Base-by-base conservation (phyloP, 2,888 invertebrate species). In the Cosmopolites sordidus region DNA sequence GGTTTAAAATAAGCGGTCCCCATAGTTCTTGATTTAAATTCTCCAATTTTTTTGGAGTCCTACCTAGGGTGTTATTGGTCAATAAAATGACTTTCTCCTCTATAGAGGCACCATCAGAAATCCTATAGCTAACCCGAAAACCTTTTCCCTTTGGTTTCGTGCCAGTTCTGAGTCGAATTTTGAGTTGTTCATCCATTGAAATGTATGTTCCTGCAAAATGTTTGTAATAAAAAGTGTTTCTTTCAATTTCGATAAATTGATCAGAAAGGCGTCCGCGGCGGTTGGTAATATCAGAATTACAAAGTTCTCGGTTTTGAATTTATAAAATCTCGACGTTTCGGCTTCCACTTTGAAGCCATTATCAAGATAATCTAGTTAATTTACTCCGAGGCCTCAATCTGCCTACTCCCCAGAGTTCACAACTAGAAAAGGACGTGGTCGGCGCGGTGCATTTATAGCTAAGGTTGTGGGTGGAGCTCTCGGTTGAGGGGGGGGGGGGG, bases 121-220 rank as follows among this genome's bases (percentile, higher is more conserved):
- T 64, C 72, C 80, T 83, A 69, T 83, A 89, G 61, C 77, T 73
- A 2, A 84, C 86, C 52, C 78, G 73, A 69, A 86, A 89, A 3
- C 69, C 89, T 52, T 75, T 75, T 0, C 87, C 87, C 0, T 76
- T 76, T 1, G 84, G 83, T 62, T 79, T 79, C 52, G 79, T 77
- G 1, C 82, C 83, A 0, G 87, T 87, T 54, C 77, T 77, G 48
- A 88, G 69, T 41, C 79, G 77, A n/a, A 89, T 70, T 47, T 79
- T 66, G 46, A 87, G 66, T 40, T 79, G 74, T 68, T 87, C 86
- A 0, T 78, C 77, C 12, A 76, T 71, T 0, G 87, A 87, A 0
- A 87, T 76, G 65, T 82, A 87, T 11, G 82, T 77, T 5, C 58
- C 58, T 58, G 38, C n/a, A 33, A 58, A 48, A 18, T 17, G 16